Base-by-base conservation (phyloP, 2,113 vertebrate genomes). In the Bungarus multicinctus region DNA sequence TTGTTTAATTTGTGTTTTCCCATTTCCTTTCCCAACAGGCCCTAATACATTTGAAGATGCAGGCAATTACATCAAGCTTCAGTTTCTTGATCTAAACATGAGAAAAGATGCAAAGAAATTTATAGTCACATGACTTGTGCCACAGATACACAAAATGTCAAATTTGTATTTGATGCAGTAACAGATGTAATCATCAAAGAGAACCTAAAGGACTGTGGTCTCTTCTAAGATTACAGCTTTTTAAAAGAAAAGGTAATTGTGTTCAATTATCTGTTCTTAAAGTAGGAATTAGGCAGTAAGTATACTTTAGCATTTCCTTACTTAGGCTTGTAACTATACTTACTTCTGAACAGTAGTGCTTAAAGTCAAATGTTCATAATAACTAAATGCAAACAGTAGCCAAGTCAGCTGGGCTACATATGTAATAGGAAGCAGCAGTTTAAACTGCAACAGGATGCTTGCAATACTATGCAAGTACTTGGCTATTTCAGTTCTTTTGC, bases 171-270 rank as follows among this genome's bases (percentile, higher is more conserved):
- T 69, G 99, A 99, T 57, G 98, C 99, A 0, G 99, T 99, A 95
- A 99, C 99, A 69, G 99, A 99, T 91, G 99, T 99, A 95, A 99
- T 99, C 98, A 99, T 99, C 98, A 99, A 99, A 96, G 99, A 99
- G 96, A 99, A 99, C 97, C 99, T 99, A 95, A 99, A 99, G 97
- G 98, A 99, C 93, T 99, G 99, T 0, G 99, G 99, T 93, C 99
- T 99, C 95, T 99, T 99, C 97, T 99, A 98, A 98, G 93, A 90
- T 93, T 27, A 2, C 58, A 2, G 53, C 23, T 89, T 1, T 92
- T 87, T 39, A 16, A 93, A 90, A 93, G 93, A 93, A 81, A 81
- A 81, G 74, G 74, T 81, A 81, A 81, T 43, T 81, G 39, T 7
- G 39, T 81, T 81, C 74, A 81, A 43, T 81, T 81, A 81, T 81